Evolutionary conservation across 2,888 invertebrate genomes (phyloP).

Genomic region (Mythimna vitellina): DNA sequence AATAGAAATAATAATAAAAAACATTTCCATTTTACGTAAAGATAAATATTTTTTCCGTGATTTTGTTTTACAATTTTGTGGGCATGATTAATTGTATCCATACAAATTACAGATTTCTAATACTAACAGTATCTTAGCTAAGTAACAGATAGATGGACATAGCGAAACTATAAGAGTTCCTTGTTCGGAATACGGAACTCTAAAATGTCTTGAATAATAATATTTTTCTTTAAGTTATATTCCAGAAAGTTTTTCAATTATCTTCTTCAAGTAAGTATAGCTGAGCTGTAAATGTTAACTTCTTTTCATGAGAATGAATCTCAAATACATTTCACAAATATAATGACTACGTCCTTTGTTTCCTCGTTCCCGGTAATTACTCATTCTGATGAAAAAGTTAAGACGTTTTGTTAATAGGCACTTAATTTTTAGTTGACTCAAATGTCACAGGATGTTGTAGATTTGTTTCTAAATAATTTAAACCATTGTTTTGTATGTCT

Average conservation of each 20-base stretch:
- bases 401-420: background rate
- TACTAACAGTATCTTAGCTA: too few species aligned
- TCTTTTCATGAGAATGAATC: slow-evolving; percentile 3
- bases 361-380: slow-evolving; percentile 9
- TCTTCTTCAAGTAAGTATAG: slow-evolving; percentile 8
- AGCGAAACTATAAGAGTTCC: too few species aligned
- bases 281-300: slow-evolving; percentile 9
- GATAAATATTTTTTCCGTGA: too few species aligned
- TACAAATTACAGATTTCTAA: too few species aligned
- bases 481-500: background rate
- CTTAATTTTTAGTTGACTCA: background rate
- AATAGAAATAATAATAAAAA: too few species aligned
- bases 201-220: background rate
- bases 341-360: background rate
- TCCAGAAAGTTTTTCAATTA: slow-evolving; percentile 28
- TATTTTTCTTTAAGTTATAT: background rate
- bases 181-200: too few species aligned
- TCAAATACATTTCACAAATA: slow-evolving; percentile 17
- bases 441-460: background rate
- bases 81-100: too few species aligned
- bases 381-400: slow-evolving; percentile 7
- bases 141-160: too few species aligned
- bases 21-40: too few species aligned
- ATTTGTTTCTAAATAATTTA: background rate
- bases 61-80: too few species aligned